Evolutionary conservation across 2,113 vertebrate species (phyloP).

Genomic region (Archilochus colubris): DNA sequence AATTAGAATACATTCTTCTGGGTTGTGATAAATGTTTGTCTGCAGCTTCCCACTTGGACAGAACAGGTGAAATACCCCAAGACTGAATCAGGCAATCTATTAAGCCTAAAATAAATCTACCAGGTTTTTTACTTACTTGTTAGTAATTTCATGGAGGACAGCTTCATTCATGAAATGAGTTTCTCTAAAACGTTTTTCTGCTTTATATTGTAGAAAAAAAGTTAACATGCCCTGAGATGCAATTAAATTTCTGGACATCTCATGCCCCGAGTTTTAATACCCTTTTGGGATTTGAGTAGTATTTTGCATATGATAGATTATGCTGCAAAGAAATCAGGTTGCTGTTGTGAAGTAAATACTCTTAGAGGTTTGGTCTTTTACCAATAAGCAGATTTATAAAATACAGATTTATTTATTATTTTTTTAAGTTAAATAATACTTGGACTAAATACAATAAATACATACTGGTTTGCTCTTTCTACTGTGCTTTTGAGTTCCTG

Average conservation of each 20-base stretch:
- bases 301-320: not conserved
- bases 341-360: not conserved
- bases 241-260: not conserved
- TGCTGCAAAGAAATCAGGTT: not conserved
- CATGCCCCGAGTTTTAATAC: not conserved
- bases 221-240: not conserved
- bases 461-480: not conserved
- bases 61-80: not conserved
- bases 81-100: not conserved
- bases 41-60: not conserved
- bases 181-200: not conserved
- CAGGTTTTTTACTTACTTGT: not conserved
- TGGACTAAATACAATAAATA: not conserved
- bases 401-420: not conserved
- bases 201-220: not conserved
- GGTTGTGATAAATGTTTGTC: not conserved
- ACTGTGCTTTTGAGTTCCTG: not conserved
- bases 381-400: not conserved
- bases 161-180: not conserved
- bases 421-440: not conserved
- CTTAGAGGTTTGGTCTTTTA: not conserved
- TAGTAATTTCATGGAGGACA: not conserved
- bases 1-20: not conserved
- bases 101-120: not conserved
- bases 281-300: not conserved